phyloP scores from a whole-genome alignment of 1,140 invertebrate species.

The Sarcophaga bullata region DNA sequence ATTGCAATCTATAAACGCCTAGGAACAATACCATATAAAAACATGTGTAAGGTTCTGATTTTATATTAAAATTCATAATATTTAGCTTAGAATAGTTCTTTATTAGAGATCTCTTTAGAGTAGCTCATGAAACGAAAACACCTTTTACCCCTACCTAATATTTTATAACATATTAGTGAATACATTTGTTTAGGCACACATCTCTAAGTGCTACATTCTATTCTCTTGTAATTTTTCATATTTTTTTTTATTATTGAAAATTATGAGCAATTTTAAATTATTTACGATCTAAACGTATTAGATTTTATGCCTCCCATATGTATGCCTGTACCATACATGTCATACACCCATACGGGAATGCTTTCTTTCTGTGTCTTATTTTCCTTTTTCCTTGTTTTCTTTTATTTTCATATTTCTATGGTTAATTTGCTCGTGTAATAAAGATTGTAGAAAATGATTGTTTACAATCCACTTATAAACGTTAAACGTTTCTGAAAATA shows the following conservation, averaged over 20 bases:
- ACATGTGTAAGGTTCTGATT: no score
- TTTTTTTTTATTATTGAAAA: constrained; percentile 10
- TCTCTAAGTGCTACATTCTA: no score
- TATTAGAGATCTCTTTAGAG: no score
- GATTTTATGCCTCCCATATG: not conserved
- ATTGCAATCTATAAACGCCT: no score
- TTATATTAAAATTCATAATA: no score
- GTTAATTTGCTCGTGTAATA: not conserved
- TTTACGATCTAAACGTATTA: constrained; percentile 20
- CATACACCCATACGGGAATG: not conserved
- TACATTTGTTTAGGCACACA: no score
- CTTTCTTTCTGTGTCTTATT: not conserved
- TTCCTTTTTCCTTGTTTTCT: not conserved
- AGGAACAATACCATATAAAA: no score
- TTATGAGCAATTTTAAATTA: constrained; percentile 17
- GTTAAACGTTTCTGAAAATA: not conserved
- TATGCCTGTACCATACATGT: not conserved
- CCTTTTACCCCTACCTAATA: no score
- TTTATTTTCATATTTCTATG: not conserved
- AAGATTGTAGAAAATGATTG: constrained; percentile 17
- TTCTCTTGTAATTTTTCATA: not conserved
- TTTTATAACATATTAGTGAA: no score
- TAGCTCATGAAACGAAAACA: no score
- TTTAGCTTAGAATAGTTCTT: no score
- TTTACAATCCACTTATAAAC: constrained; percentile 18